Base-by-base conservation (phyloP, 2,113 vertebrate genomes). In the Neolamprologus modestus region DNA sequence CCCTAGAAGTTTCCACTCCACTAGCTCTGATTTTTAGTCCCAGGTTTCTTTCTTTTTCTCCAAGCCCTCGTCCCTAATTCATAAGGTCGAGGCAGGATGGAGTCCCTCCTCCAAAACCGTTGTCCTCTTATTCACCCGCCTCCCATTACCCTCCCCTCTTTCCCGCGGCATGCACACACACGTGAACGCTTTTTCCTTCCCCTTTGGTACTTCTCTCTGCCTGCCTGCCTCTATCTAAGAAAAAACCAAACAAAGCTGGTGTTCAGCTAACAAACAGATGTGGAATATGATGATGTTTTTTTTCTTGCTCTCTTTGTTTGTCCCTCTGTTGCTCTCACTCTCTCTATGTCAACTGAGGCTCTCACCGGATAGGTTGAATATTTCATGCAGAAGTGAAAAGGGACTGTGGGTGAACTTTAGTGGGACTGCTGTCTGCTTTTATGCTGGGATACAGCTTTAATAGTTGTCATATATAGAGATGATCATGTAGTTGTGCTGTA, bases 321-420 rank as follows among this genome's bases (percentile, higher is more conserved):
- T 26, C 26, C 12, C 42, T n/a, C 17, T 35, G 16, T 21, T 73
- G 50, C 81, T 42, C 55, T 82, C 19, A 14, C 26, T 53, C 42
- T 59, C 61, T 80, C 61, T 47, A 79, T 87, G 73, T 84, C 84
- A 87, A 84, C 90, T 28, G 8, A 89, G 37, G 92, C 91, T 95
- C 94, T 96, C 88, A 94, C 90, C 68, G 50, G 88, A 84, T 33
- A 33, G n/a, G 9, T 53, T 96, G 47, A 96, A 96, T 96, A 95
- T 96, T 96, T 96, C 87, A 96, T 96, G 92, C 47, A 40, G 78
- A 82, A 82, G 63, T 73, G 57, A 81, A 84, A 84, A 35, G 79
- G 63, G 55, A 78, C 81, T 78, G 86, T 42, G 82, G 87, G 71
- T 52, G 88, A 94, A 92, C 87, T 83, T 89, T 84, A 33, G 59